phyloP scores from a whole-genome alignment of 2,888 invertebrate species.

The Acrobasis repandana region DNA sequence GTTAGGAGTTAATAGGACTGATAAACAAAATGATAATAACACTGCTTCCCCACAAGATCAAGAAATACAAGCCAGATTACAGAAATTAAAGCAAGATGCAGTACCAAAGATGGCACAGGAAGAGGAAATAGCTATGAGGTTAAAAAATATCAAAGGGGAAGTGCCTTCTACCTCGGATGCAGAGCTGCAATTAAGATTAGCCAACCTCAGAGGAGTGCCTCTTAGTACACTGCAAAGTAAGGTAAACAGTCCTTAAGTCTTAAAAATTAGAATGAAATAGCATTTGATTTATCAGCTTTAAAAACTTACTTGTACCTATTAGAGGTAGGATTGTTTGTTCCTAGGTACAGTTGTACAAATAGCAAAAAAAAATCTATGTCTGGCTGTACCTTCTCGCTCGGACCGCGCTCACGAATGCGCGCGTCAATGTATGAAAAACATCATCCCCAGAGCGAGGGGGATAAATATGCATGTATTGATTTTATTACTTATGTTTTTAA shows the following conservation, averaged over 20 bases:
- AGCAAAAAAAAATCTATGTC: no score
- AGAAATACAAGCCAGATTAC: slow-evolving; percentile 85
- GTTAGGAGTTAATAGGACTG: slow-evolving; percentile 32
- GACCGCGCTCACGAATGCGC: no score
- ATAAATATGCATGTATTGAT: no score
- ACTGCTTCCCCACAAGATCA: slow-evolving; percentile 77
- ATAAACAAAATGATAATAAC: slow-evolving; percentile 12
- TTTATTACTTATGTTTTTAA: no score
- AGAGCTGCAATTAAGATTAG: slow-evolving; percentile 85
- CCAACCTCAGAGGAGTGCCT: slow-evolving; percentile 85
- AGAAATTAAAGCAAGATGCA: slow-evolving; percentile 84
- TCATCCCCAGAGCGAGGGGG: no score
- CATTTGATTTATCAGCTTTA: no score
- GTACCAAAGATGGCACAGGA: slow-evolving; percentile 37
- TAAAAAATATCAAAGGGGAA: slow-evolving; percentile 61
- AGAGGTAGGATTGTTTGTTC: no score
- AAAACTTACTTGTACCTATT: no score
- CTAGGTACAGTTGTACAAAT: no score
- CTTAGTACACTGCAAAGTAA: slow-evolving; percentile 44
- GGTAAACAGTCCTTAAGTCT: slow-evolving; percentile 39
- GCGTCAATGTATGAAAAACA: no score
- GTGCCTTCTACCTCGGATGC: slow-evolving; percentile 81
- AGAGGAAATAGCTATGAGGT: slow-evolving; percentile 54
- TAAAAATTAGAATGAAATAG: slow-evolving; percentile 8
- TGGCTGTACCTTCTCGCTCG: no score